Evolutionary conservation across 2,797 vertebrate genomes (phyloP), one percentile per base, ranked within the genome.

Genomic region (Eupleurogrammus muticus): DNA sequence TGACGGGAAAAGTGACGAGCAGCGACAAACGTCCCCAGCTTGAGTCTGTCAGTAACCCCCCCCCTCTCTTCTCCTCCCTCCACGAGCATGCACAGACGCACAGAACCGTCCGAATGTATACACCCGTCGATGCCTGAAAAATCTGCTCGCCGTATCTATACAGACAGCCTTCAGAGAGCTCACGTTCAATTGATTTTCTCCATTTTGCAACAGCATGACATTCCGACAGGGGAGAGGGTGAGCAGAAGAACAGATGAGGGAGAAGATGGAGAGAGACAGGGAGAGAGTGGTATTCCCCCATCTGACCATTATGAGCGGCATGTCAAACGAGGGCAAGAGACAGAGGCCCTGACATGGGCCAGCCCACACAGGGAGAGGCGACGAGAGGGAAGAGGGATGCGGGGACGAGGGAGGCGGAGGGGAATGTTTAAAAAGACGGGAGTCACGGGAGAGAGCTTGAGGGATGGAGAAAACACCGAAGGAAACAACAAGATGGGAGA

Each of bases 271-370:
- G 90, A 86, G 81, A 94, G 89, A 90, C 89, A 83, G 66, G 77
- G 76, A 70, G 70, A 91, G 86, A 70, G 80, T 79, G 78, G 86
- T 89, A 85, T 89, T 95, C 89, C 63, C 92, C 92, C 90, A 87
- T 90, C 90, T 94, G 92, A 92, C 92, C 94, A 95, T 96, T 92
- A 90, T 93, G 89, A 93, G 94, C 92, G 86, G 94, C 95, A 94
- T 93, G 94, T 95, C 94, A 95, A 90, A 92, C 89, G 87, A 85
- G 86, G 83, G 79, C 68, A 82, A 66, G 91, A 92, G 93, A 84
- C 85, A 92, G 88, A 88, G 92, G 89, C 82, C 85, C 81, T 73
- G 75, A 89, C 93, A 92, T 57, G 83, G 91, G 90, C 84, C 80
- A 90, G 90, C 86, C 91, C 88, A 88, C 89, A 86, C 77, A 83